Base-by-base conservation (phyloP, 1,140 invertebrate genomes). In the Cardiocondyla obscurior region DNA sequence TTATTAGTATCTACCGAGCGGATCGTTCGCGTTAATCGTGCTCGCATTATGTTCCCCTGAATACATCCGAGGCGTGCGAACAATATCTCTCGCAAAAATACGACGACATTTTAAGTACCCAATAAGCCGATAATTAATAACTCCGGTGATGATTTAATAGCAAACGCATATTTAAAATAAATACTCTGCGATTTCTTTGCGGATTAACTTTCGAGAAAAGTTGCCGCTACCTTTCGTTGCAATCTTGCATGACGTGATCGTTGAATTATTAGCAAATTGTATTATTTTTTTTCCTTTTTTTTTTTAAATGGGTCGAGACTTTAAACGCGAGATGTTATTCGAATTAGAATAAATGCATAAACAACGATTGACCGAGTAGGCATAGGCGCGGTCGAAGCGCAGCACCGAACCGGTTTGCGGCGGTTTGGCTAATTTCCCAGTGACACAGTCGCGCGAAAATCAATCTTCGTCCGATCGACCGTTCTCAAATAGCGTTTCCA, bases 11-110 rank as follows among this genome's bases (percentile, higher is more conserved):
- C 42, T 60, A 19, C 10, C 22, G 30, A 53, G 10, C 28, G 42
- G 33, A 36, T 74, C 70, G 22, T 12, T 49, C 69, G 51, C 22
- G 69, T 57, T 73, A 58, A 46, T 39, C 36, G 39, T 22, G 77
- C 19, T 57, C 51, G 36, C 30, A 22, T 69, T 53, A 53, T 70
- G 49, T 62, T 74, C 10, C 12, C 16, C 55, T n/a, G n/a, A 16
- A 19, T 30, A 69, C 44, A 8, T 6, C 55, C 87, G 85, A 88
- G 64, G 69, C 55, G 46, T n/a, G 22, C 22, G 87, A 65, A 87
- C 86, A 87, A 84, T 84, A 65, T 81, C 69, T 86, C 70, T 36
- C 42, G 83, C 64, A 55, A 82, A 76, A 67, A 57, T n/a, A 36
- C 39, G 57, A 3, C 30, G 44, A 51, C n/a, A 25, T 30, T 33